A percentile compares a stretch with the other conserved stretches of the same genome.
These are phyloP conservation scores for Tinamus guttatus DNA, from an alignment of 2,113 vertebrate species.

Conservation along the genomic window DNA sequence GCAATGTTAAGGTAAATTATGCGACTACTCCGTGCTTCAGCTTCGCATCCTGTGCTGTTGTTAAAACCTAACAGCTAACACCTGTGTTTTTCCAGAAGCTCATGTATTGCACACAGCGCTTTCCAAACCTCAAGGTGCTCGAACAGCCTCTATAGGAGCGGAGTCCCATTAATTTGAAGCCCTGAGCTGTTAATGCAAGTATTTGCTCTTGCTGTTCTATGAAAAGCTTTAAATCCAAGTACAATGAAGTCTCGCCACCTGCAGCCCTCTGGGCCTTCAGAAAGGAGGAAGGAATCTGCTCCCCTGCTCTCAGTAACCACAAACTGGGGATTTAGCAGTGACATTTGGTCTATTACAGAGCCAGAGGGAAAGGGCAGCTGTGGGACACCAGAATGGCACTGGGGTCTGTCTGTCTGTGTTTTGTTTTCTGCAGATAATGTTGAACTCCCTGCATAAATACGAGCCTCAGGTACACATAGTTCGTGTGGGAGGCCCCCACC, in stretches of 20 bases:
- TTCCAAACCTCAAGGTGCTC: background rate
- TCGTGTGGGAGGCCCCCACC: conserved; percentile 89
- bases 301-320: background rate
- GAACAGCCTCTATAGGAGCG: background rate
- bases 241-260: background rate
- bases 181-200: background rate
- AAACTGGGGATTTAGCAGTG: background rate
- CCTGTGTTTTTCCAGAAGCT: background rate
- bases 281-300: background rate
- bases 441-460: conserved; percentile 96
- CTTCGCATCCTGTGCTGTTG: background rate
- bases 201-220: background rate
- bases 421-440: conserved; percentile 86
- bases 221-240: background rate
- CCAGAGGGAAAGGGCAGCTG: background rate
- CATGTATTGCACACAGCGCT: background rate
- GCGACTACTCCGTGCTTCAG: background rate
- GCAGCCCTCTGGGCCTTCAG: background rate
- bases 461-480: conserved; percentile 97
- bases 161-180: background rate
- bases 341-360: background rate
- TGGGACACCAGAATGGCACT: background rate
- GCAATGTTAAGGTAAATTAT: background rate
- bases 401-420: background rate
- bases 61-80: background rate